Percentiles rank a stretch among this genome's conserved stretches.
phyloP scores from a whole-genome alignment of 2,113 vertebrate genomes.

The Tachuris rubrigastra region DNA sequence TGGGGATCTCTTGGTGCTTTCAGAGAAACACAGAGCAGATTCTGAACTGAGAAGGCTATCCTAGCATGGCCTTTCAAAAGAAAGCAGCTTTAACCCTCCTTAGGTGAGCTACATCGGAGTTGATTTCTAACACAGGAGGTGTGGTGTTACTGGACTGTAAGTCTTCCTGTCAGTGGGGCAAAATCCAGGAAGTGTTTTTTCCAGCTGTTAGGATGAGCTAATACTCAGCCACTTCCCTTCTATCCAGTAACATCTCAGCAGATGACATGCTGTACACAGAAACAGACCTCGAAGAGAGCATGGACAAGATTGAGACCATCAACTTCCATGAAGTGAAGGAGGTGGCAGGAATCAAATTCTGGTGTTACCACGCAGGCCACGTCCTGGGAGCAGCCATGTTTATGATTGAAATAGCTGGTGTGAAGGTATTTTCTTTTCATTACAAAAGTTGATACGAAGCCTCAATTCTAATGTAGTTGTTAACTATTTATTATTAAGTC shows the following conservation, averaged over 20 bases:
- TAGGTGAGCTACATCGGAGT: background rate
- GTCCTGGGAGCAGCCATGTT: constrained; percentile 98
- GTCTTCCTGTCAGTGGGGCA: background rate
- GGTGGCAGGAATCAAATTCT: constrained; percentile 97
- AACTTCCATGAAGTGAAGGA: constrained; percentile 99
- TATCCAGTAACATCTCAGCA: constrained; percentile 93
- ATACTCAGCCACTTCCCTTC: background rate
- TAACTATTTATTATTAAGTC: background rate
- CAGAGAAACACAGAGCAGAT: background rate
- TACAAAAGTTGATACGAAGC: background rate
- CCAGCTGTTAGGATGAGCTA: background rate
- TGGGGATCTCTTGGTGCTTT: background rate
- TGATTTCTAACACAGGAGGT: rapidly evolving
- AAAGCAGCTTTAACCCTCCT: background rate
- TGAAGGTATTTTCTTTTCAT: constrained; percentile 81
- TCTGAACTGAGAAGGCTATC: background rate
- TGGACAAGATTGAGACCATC: constrained; percentile 99
- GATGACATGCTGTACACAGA: constrained; percentile 99
- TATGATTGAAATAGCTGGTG: constrained; percentile 98
- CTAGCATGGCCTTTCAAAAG: background rate
- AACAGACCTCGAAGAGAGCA: constrained; percentile 96
- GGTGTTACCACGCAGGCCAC: constrained; percentile 96
- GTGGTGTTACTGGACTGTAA: background rate
- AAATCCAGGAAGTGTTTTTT: background rate
- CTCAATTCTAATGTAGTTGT: background rate